Percentiles rank a stretch among this genome's conserved stretches.
Evolutionary conservation across 2,113 vertebrate species (phyloP).

Genomic region (Peucedramus taeniatus): DNA sequence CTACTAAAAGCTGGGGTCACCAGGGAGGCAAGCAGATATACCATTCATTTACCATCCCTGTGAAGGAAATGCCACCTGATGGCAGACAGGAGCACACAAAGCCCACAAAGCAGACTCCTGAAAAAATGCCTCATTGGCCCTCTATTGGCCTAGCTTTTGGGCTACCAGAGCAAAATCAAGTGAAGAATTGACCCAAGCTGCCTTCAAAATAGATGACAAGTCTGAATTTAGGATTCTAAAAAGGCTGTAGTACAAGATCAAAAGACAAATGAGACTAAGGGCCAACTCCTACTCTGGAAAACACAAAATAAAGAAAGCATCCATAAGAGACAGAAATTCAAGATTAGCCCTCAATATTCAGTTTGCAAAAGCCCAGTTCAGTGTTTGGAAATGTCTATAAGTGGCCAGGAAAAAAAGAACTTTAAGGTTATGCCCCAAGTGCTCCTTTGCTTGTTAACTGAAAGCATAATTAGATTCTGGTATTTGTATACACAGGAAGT

Average conservation of each 20-base stretch:
- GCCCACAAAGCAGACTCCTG: not conserved
- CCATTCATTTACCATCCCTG: not conserved
- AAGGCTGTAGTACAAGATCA: not conserved
- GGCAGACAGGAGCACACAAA: not conserved
- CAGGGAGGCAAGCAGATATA: not conserved
- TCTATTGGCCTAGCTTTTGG: not conserved
- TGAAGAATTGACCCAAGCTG: not conserved
- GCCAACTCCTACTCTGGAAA: not conserved
- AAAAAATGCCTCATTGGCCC: not conserved
- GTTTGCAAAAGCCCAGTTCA: not conserved
- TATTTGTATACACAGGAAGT: not conserved
- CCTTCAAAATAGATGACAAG: not conserved
- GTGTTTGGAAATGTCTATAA: not conserved
- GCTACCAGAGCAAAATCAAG: not conserved
- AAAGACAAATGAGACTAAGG: not conserved
- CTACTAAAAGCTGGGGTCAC: not conserved
- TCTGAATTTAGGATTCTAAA: not conserved
- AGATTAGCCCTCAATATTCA: not conserved
- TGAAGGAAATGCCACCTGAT: not conserved
- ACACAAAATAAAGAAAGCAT: not conserved
- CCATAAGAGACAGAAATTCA: accelerated
- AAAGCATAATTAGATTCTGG: not conserved
- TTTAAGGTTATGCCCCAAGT: not conserved
- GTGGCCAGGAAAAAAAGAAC: not conserved
- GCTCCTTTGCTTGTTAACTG: not conserved